phyloP scores from a whole-genome alignment of 2,888 invertebrate genomes.

The Callinectes sapidus region DNA sequence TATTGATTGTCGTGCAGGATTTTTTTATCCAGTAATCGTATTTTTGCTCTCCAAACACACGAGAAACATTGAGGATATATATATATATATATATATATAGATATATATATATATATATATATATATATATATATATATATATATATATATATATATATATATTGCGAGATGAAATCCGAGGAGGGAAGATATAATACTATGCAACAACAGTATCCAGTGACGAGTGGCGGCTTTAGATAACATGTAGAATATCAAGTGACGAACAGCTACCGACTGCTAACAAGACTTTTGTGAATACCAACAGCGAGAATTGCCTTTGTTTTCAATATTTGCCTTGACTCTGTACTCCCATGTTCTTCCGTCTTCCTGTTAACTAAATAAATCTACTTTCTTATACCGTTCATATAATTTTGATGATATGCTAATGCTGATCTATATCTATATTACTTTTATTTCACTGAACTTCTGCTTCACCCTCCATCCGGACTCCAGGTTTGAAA shows the following conservation, averaged over 20 bases:
- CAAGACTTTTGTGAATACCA: neutral
- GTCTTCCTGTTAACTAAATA: neutral
- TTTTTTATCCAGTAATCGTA: neutral
- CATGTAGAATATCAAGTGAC: conserved; percentile 2
- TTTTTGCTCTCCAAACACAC: neutral
- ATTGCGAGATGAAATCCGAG: neutral
- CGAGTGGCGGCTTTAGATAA: neutral
- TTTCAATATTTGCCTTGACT: neutral
- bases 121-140: no score
- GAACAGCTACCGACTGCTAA: neutral
- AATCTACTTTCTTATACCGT: no score
- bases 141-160: neutral
- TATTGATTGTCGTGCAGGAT: neutral
- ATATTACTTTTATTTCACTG: neutral
- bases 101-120: neutral
- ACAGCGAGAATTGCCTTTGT: neutral
- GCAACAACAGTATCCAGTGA: neutral
- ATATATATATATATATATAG: neutral
- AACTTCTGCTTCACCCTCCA: neutral
- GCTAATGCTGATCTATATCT: neutral
- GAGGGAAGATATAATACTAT: neutral
- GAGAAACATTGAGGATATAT: neutral
- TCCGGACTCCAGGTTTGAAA: neutral
- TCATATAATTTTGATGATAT: no score
- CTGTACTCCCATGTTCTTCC: neutral